phyloP scores from a whole-genome alignment of 2,888 invertebrate genomes.

The Agrotis exclamationis region DNA sequence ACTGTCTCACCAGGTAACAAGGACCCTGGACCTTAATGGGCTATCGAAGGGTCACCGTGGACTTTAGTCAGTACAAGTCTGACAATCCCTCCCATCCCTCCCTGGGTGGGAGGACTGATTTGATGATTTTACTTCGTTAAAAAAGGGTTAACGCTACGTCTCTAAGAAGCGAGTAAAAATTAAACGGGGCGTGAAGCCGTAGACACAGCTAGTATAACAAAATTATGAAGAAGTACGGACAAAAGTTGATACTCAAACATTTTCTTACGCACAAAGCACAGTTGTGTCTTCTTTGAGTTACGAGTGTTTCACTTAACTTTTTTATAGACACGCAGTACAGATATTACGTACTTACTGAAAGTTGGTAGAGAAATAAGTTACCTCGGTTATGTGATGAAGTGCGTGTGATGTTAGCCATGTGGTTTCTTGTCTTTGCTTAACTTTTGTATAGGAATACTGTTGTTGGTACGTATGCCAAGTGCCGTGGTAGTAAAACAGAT shows the following conservation, averaged over 20 bases:
- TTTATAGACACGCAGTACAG: conserved; percentile 45
- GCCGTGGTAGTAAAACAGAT: background rate
- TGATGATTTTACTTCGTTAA: too few relatives aligned
- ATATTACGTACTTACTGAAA: conserved; percentile 11
- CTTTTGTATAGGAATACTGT: conserved; percentile 3
- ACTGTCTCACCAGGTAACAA: too few relatives aligned
- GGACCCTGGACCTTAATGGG: too few relatives aligned
- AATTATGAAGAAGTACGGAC: background rate
- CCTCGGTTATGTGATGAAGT: conserved; percentile 15
- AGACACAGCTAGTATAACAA: too few relatives aligned
- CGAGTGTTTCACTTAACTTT: conserved; percentile 20
- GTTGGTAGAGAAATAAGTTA: conserved; percentile 13
- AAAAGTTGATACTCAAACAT: background rate
- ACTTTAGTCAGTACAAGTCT: too few relatives aligned
- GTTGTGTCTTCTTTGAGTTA: conserved; percentile 20
- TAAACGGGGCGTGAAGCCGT: too few relatives aligned
- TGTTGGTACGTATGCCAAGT: background rate
- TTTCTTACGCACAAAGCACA: conserved; percentile 2
- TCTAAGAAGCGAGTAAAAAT: too few relatives aligned
- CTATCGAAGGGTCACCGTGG: too few relatives aligned
- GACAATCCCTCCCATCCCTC: too few relatives aligned
- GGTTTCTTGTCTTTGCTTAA: conserved; percentile 6
- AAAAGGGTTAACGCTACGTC: too few relatives aligned
- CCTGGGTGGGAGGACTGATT: too few relatives aligned
- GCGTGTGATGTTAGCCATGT: conserved; percentile 30